These are phyloP conservation scores for Acanthurus leucopareius DNA, from an alignment of 2,797 vertebrate genomes.

Conservation along the genomic window DNA sequence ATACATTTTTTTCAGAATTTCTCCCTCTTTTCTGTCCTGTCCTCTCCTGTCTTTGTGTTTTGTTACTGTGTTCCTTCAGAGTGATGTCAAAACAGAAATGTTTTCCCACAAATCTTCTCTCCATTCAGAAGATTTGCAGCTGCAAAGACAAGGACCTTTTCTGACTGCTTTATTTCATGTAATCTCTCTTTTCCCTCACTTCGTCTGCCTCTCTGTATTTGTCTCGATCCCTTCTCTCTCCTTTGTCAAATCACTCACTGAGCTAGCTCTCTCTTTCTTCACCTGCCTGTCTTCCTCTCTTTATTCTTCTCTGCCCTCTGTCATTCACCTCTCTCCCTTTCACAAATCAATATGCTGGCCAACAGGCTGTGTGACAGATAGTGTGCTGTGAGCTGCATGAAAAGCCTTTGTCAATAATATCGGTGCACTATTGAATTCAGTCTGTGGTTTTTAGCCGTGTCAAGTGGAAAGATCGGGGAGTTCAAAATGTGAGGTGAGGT, in stretches of 20 bases:
- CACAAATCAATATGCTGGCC: conserved; percentile 76
- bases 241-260: conserved; percentile 20
- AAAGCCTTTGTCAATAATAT: conserved; percentile 78
- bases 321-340: conserved; percentile 56
- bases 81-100: conserved; percentile 49
- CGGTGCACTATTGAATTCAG: conserved; percentile 64
- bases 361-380: conserved; percentile 75
- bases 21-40: no score
- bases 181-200: conserved; percentile 14
- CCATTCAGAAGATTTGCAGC: conserved; percentile 37
- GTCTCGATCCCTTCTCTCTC: conserved; percentile 33
- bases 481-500: conserved; percentile 78
- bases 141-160: conserved; percentile 36
- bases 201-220: conserved; percentile 20
- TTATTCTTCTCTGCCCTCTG: conserved; percentile 51
- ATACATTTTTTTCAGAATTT: not conserved
- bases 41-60: conserved; percentile 10
- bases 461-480: conserved; percentile 70
- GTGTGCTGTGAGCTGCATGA: conserved; percentile 70
- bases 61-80: conserved; percentile 29
- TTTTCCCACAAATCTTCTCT: conserved; percentile 38
- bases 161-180: conserved; percentile 49
- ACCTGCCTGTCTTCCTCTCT: conserved; percentile 27
- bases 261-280: conserved; percentile 9
- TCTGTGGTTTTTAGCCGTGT: conserved; percentile 70